Percentiles rank a stretch among this genome's conserved stretches.
These are phyloP conservation scores for Labeo rohita DNA, from an alignment of 2,113 vertebrate genomes.

Conservation along the genomic window DNA sequence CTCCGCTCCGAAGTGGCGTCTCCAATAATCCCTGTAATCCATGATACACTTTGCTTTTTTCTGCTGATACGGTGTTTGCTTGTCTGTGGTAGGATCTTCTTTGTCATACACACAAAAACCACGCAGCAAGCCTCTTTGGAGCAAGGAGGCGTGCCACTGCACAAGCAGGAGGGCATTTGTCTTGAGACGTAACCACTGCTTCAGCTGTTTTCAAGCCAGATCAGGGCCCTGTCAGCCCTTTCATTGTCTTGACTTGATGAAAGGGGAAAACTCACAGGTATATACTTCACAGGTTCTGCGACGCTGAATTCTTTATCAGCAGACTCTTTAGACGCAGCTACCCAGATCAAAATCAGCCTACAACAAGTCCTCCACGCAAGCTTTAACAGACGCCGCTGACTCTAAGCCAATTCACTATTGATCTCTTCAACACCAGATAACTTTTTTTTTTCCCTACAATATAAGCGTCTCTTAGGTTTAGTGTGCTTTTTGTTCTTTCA, in stretches of 20 bases:
- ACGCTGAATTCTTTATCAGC: conserved; percentile 27
- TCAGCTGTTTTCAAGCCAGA: conserved; percentile 48
- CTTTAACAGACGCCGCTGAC: conserved; percentile 20
- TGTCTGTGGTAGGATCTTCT: conserved; percentile 32
- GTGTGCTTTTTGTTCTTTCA: not conserved
- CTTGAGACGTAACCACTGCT: conserved; percentile 35
- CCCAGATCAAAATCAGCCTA: conserved; percentile 20
- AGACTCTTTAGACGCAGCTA: conserved; percentile 9
- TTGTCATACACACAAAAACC: conserved; percentile 2
- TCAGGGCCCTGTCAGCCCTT: conserved; percentile 32
- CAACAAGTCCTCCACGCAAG: conserved; percentile 13
- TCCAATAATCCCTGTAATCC: conserved; percentile 67
- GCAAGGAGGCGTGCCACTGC: conserved; percentile 11
- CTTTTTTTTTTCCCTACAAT: not conserved
- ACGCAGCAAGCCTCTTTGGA: not conserved
- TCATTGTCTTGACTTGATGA: conserved; percentile 30
- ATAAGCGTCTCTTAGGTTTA: not conserved
- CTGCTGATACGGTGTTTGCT: conserved; percentile 1
- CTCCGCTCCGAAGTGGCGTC: conserved; percentile 23
- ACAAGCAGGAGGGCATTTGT: conserved; percentile 38
- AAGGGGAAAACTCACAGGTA: conserved; percentile 35
- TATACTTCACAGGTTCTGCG: conserved; percentile 34
- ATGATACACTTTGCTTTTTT: conserved; percentile 47
- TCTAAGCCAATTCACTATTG: conserved; percentile 36
- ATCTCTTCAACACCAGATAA: not conserved